These are phyloP conservation scores for Electrophaes corylata DNA, from an alignment of 2,888 invertebrate genomes.

Conservation along the genomic window DNA sequence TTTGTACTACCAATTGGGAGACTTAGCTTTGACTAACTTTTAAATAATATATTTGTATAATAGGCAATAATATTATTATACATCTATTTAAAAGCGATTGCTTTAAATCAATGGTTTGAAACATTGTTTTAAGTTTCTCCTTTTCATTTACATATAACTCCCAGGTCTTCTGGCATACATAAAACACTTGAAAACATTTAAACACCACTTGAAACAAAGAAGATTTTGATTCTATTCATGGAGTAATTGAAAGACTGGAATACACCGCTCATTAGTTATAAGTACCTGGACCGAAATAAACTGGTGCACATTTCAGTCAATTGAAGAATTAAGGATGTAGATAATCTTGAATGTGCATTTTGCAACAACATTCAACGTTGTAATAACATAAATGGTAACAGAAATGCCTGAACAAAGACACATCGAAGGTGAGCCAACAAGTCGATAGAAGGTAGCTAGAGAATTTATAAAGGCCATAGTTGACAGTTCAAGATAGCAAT, in stretches of 20 bases:
- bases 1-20: no score
- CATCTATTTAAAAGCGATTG: background rate
- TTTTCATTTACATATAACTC: background rate
- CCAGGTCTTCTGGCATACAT: background rate
- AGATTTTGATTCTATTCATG: conserved; percentile 9
- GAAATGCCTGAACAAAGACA: conserved; percentile 16
- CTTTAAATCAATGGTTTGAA: conserved; percentile 41
- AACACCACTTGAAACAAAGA: conserved; percentile 34
- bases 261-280: background rate
- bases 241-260: conserved; percentile 10
- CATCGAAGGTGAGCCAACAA: conserved; percentile 26
- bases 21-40: no score
- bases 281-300: conserved; percentile 6
- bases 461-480: conserved; percentile 37
- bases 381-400: conserved; percentile 13
- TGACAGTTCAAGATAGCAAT: conserved; percentile 36
- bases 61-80: no score
- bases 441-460: conserved; percentile 32
- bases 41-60: no score
- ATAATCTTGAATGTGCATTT: conserved; percentile 3
- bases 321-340: conserved; percentile 11
- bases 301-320: background rate
- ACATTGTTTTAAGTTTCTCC: conserved; percentile 16
- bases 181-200: conserved; percentile 27
- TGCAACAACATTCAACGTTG: conserved; percentile 1